These are phyloP conservation scores for Climacteris rufus DNA, from an alignment of 2,113 vertebrate genomes.

Conservation along the genomic window DNA sequence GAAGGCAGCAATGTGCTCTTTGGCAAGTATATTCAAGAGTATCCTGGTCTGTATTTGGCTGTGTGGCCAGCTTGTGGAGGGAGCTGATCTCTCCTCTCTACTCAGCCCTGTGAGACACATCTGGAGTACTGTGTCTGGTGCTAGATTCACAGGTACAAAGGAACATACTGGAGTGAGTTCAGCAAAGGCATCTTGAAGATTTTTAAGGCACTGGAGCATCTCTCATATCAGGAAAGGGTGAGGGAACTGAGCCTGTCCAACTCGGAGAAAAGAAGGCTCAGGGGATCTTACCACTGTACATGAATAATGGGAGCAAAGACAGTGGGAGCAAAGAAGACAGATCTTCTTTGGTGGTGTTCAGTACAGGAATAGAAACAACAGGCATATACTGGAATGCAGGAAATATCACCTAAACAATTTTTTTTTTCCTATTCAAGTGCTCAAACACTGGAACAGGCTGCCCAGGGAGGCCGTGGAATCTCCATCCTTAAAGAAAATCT, in stretches of 20 bases:
- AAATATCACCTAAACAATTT: neutral
- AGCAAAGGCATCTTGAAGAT: neutral
- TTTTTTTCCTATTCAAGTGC: neutral
- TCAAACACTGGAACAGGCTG: neutral
- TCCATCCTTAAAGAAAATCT: neutral
- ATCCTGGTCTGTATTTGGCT: neutral
- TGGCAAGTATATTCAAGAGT: neutral
- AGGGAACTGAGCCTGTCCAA: neutral
- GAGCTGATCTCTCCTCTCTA: neutral
- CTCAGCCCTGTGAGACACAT: neutral
- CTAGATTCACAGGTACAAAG: neutral
- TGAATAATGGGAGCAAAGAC: neutral
- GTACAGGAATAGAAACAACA: neutral
- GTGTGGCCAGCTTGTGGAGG: neutral
- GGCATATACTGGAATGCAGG: neutral
- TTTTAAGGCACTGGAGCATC: neutral
- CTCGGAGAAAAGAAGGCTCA: neutral
- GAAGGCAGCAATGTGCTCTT: neutral
- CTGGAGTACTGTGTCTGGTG: neutral
- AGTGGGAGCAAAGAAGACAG: neutral
- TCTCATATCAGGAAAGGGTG: neutral
- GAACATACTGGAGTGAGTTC: neutral
- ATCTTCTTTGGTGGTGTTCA: neutral
- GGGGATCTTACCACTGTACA: fast-evolving
- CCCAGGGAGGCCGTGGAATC: neutral